phyloP scores from a whole-genome alignment of 2,797 vertebrate genomes.

The Tadarida brasiliensis region DNA sequence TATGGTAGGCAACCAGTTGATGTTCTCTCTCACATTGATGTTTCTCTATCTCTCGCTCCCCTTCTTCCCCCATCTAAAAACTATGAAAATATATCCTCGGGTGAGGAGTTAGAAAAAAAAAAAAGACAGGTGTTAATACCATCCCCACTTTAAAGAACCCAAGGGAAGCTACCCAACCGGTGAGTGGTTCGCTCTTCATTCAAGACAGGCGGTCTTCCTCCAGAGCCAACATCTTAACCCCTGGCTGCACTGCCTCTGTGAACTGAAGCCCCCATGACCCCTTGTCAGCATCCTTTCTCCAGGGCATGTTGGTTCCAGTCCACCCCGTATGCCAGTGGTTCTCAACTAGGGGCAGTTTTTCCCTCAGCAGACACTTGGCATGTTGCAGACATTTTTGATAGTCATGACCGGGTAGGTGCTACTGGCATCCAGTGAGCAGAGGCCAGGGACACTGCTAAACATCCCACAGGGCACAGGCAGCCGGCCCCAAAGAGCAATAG shows the following conservation, averaged over 20 bases:
- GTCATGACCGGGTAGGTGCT: not conserved
- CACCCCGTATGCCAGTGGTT: not conserved
- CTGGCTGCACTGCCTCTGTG: accelerated
- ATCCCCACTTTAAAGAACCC: not conserved
- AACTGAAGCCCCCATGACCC: not conserved
- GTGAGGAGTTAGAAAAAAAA: not conserved
- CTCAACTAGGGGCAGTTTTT: not conserved
- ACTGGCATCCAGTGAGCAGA: not conserved
- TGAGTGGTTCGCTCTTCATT: not conserved
- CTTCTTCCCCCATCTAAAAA: not conserved
- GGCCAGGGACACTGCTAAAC: not conserved
- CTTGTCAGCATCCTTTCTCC: not conserved
- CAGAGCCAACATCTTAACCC: not conserved
- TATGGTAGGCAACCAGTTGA: not conserved
- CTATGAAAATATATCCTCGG: not conserved
- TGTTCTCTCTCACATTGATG: not conserved
- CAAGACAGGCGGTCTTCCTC: not conserved
- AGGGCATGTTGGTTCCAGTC: not conserved
- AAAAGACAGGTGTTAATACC: not conserved
- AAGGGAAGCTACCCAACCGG: not conserved
- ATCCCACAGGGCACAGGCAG: not conserved
- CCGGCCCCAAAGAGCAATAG: not conserved
- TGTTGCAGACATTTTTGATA: not conserved
- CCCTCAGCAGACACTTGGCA: not conserved
- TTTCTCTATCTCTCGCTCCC: not conserved